phyloP scores from a whole-genome alignment of 2,113 vertebrate genomes.

The Prionailurus bengalensis region DNA sequence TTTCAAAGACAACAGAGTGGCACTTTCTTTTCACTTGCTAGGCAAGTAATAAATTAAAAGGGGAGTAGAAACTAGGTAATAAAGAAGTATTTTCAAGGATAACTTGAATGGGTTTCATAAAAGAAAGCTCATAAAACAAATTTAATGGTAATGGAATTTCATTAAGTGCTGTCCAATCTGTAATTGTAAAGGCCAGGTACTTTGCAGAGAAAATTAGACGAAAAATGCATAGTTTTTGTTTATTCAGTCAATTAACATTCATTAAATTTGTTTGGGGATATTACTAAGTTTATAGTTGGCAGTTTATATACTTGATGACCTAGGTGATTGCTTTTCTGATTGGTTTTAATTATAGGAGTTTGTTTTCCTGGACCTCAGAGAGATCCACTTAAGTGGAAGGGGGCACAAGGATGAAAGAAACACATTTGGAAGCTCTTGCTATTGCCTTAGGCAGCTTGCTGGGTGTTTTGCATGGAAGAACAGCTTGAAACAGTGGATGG shows the following conservation, averaged over 20 bases:
- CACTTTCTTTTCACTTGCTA: constrained; percentile 42
- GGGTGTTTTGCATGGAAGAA: neutral
- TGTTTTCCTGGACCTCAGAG: constrained; percentile 64
- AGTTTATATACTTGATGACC: constrained; percentile 77
- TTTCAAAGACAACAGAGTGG: constrained; percentile 21
- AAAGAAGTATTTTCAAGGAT: constrained; percentile 62
- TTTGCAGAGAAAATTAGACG: constrained; percentile 52
- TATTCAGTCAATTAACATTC: constrained; percentile 72
- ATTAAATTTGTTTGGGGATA: constrained; percentile 70
- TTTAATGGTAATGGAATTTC: constrained; percentile 68
- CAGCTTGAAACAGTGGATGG: neutral
- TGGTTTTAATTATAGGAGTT: constrained; percentile 74
- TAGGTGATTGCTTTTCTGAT: constrained; percentile 76
- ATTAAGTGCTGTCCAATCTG: constrained; percentile 55
- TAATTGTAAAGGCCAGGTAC: constrained; percentile 72
- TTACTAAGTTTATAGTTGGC: constrained; percentile 70
- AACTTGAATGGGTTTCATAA: constrained; percentile 63
- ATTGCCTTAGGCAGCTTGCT: neutral
- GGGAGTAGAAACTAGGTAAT: constrained; percentile 8
- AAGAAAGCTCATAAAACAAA: constrained; percentile 73
- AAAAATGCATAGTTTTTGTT: constrained; percentile 59
- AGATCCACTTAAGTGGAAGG: constrained; percentile 27
- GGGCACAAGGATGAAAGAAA: neutral
- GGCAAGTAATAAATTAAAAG: constrained; percentile 59
- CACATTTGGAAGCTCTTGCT: neutral